phyloP scores from a whole-genome alignment of 1,140 invertebrate genomes.

The Drosophila carrolli region DNA sequence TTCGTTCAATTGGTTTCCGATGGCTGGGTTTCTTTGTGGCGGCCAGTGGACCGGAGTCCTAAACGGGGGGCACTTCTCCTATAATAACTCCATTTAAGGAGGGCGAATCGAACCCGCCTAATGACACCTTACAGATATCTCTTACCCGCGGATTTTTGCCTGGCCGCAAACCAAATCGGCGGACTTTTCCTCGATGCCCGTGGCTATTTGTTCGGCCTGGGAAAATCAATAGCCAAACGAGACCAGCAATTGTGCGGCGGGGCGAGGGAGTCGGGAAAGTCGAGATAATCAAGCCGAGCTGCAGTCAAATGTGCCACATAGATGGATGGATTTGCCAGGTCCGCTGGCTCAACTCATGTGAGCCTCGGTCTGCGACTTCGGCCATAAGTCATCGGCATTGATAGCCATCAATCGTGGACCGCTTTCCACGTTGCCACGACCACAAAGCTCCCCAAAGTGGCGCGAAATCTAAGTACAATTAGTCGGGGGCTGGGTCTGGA shows the following conservation, averaged over 20 bases:
- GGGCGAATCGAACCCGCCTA: constrained; percentile 25
- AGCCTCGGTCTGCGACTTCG: constrained; percentile 25
- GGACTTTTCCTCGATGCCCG: constrained; percentile 34
- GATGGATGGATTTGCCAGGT: constrained; percentile 66
- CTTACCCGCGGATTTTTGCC: constrained; percentile 30
- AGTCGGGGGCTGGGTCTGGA: constrained; percentile 60
- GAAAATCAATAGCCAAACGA: constrained; percentile 69
- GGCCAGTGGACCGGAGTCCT: not conserved
- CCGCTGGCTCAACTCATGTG: constrained; percentile 12
- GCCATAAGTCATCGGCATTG: constrained; percentile 80
- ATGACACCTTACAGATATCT: constrained; percentile 41
- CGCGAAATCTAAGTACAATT: constrained; percentile 79
- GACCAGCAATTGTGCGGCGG: constrained; percentile 35
- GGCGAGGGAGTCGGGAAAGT: constrained; percentile 1
- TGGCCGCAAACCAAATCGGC: constrained; percentile 23
- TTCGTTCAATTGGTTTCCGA: constrained; percentile 70
- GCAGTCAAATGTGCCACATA: constrained; percentile 69
- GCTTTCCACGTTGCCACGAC: constrained; percentile 60
- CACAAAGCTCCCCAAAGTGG: constrained; percentile 48
- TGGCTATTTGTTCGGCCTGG: constrained; percentile 67
- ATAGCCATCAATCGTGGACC: constrained; percentile 80
- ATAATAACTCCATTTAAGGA: constrained; percentile 25
- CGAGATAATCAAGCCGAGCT: constrained; percentile 46
- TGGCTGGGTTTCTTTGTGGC: constrained; percentile 20
- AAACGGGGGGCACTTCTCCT: constrained; percentile 8